Conservation (phyloP, 2,113 vertebrate species). For the Corythoichthys intestinalis region DNA sequence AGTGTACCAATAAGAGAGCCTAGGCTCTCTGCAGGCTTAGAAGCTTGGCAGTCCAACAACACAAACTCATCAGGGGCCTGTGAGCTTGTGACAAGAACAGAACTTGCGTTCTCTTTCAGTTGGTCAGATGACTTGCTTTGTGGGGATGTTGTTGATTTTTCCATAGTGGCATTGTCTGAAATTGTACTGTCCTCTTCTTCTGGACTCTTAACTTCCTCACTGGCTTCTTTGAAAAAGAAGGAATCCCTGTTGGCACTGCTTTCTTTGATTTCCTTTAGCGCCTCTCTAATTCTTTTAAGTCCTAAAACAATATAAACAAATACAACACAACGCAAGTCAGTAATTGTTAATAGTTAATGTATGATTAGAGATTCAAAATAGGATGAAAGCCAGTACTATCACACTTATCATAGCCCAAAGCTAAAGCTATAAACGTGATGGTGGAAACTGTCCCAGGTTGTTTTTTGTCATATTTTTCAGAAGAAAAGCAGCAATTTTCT, state of each 20-base stretch:
- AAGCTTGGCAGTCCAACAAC: constrained; percentile 64
- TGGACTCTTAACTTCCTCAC: constrained; percentile 37
- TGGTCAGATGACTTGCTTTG: constrained; percentile 57
- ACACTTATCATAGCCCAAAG: background rate
- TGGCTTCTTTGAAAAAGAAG: constrained; percentile 20
- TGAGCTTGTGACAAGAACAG: constrained; percentile 33
- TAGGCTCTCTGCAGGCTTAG: constrained; percentile 56
- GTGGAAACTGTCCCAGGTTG: background rate
- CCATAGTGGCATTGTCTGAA: constrained; percentile 47
- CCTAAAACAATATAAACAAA: constrained; percentile 68
- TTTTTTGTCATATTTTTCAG: background rate
- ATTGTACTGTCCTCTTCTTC: constrained; percentile 56
- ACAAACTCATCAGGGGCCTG: constrained; percentile 66
- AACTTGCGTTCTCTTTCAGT: constrained; percentile 57
- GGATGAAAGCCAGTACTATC: background rate
- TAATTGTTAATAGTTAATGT: constrained; percentile 11
- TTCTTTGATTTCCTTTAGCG: constrained; percentile 73
- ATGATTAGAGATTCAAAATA: background rate
- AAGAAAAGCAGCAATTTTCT: background rate
- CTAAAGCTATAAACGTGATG: background rate
- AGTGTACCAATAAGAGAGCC: constrained; percentile 76
- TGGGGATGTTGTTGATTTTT: constrained; percentile 50
- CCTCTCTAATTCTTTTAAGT: constrained; percentile 79
- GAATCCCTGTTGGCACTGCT: constrained; percentile 39
- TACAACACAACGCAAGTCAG: constrained; percentile 7